These are phyloP conservation scores for Galeopterus variegatus DNA, from an alignment of 2,113 vertebrate genomes.

Conservation along the genomic window DNA sequence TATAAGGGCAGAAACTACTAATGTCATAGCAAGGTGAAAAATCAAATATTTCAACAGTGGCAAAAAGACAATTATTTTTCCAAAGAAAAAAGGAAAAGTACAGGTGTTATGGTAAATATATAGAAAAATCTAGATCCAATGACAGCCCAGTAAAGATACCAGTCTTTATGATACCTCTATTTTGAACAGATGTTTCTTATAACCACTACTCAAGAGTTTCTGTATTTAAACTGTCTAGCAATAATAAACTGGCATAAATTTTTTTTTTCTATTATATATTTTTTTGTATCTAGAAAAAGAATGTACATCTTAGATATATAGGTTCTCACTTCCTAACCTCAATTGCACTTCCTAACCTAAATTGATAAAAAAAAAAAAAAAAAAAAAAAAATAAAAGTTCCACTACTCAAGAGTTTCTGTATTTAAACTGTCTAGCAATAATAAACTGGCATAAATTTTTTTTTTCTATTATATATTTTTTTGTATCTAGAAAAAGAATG, in stretches of 20 bases:
- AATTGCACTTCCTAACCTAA: too few relatives aligned
- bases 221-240: slow-evolving; percentile 22
- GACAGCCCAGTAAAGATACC: neutral
- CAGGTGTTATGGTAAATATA: slow-evolving; percentile 9
- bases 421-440: slow-evolving; percentile 22
- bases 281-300: slow-evolving; percentile 5
- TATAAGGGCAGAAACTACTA: neutral
- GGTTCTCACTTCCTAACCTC: neutral
- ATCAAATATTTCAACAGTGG: neutral
- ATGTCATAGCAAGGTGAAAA: neutral
- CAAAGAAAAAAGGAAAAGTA: neutral
- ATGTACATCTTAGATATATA: neutral
- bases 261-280: neutral
- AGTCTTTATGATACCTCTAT: neutral
- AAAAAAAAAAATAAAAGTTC: too few relatives aligned
- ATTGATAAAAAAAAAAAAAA: too few relatives aligned
- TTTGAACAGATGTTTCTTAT: neutral
- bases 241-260: neutral
- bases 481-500: slow-evolving; percentile 23
- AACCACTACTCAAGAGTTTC: neutral
- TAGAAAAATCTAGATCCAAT: slow-evolving; percentile 29
- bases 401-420: neutral
- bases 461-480: neutral
- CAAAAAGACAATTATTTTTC: neutral
- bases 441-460: neutral